A percentile compares a stretch with the other conserved stretches of the same genome.
Evolutionary conservation across 2,113 vertebrate genomes (phyloP).

Genomic region (Syngnathus scovelli): DNA sequence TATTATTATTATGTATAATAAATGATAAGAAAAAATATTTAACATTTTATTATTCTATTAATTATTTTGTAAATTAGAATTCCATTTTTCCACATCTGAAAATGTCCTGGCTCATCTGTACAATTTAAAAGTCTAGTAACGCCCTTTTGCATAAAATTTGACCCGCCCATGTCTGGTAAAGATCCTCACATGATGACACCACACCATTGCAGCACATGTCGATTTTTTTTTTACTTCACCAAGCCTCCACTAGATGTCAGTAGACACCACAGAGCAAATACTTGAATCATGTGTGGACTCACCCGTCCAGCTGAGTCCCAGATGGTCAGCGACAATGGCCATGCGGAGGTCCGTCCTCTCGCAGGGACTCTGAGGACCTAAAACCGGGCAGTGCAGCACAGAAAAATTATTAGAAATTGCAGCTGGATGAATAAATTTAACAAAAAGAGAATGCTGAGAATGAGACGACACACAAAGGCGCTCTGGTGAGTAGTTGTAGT

Average conservation of each 20-base stretch:
- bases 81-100: background rate
- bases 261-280: constrained; percentile 14
- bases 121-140: background rate
- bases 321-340: constrained; percentile 97
- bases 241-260: constrained; percentile 49
- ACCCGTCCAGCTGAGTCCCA: constrained; percentile 99
- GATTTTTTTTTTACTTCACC: background rate
- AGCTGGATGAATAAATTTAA: background rate
- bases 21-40: too few species aligned
- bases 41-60: too few species aligned
- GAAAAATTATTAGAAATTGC: constrained; percentile 19
- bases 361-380: constrained; percentile 98
- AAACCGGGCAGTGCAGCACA: constrained; percentile 22
- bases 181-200: background rate
- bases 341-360: constrained; percentile 98
- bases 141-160: background rate
- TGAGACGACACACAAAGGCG: background rate
- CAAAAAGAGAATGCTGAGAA: background rate
- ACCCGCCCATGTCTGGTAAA: background rate
- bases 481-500: background rate
- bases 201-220: constrained; percentile 45
- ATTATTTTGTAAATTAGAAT: too few species aligned
- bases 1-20: too few species aligned
- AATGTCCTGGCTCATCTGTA: background rate
- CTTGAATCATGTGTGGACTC: constrained; percentile 44